Evolutionary conservation across 2,797 vertebrate genomes (phyloP).

Genomic region (Tenualosa thibaudeaui): DNA sequence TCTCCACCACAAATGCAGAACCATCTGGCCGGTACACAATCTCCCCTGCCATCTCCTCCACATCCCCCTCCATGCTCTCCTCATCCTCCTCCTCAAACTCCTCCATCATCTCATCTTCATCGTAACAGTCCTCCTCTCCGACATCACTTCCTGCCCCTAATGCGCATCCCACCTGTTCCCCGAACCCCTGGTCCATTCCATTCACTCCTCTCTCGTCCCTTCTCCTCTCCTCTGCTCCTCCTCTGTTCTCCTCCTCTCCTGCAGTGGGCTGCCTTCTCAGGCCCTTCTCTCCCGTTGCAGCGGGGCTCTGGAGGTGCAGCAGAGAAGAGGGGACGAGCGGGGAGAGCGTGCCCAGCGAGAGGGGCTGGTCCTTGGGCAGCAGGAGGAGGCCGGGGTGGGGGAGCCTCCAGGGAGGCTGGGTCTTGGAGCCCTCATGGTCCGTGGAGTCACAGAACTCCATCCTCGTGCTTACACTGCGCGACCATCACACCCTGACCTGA

Average conservation of each 20-base stretch:
- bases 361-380: constrained; percentile 64
- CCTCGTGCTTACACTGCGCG: constrained; percentile 80
- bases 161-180: constrained; percentile 57
- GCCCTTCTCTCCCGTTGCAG: constrained; percentile 54
- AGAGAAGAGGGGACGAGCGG: constrained; percentile 67
- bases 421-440: constrained; percentile 82
- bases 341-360: constrained; percentile 66
- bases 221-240: constrained; percentile 67
- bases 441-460: constrained; percentile 93
- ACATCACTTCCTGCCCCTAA: constrained; percentile 53
- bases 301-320: constrained; percentile 65
- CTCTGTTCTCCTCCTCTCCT: constrained; percentile 64
- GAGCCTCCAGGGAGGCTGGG: constrained; percentile 71
- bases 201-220: constrained; percentile 65
- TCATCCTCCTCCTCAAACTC: constrained; percentile 76
- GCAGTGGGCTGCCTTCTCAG: constrained; percentile 49
- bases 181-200: constrained; percentile 27
- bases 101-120: constrained; percentile 33
- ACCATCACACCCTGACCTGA: constrained; percentile 87
- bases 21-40: constrained; percentile 86
- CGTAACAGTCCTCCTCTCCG: constrained; percentile 8
- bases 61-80: constrained; percentile 75
- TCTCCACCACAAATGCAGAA: constrained; percentile 85
- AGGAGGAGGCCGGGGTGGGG: constrained; percentile 80
- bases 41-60: constrained; percentile 84